Evolutionary conservation across 2,797 vertebrate genomes (phyloP).

Genomic region (Melanotaenia nigrans): DNA sequence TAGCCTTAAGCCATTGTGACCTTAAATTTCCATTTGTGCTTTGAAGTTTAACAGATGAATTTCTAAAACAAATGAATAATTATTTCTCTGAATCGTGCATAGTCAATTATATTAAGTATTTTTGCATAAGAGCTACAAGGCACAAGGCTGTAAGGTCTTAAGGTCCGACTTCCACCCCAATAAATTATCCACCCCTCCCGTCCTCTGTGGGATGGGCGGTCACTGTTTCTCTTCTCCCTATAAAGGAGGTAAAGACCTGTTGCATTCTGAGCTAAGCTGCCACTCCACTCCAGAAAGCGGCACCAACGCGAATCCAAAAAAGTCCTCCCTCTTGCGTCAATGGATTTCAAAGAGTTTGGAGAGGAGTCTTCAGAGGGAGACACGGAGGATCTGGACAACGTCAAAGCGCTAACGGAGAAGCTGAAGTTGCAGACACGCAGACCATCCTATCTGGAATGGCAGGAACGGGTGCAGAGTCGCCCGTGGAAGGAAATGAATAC

Average conservation of each 20-base stretch:
- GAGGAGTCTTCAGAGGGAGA: slow-evolving; percentile 78
- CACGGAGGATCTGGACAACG: slow-evolving; percentile 85
- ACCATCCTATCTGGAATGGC: slow-evolving; percentile 95
- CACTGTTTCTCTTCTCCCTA: slow-evolving; percentile 66
- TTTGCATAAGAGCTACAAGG: background rate
- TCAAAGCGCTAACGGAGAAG: slow-evolving; percentile 92
- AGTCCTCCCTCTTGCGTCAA: slow-evolving; percentile 13
- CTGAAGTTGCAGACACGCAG: slow-evolving; percentile 92
- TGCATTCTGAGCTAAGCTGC: slow-evolving; percentile 36
- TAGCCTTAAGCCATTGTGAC: background rate
- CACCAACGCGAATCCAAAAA: no score
- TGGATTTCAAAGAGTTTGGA: slow-evolving; percentile 86
- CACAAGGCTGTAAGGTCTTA: background rate
- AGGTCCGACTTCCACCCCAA: background rate
- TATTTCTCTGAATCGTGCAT: background rate
- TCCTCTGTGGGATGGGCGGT: slow-evolving; percentile 73
- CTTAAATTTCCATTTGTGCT: no score
- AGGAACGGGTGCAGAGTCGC: slow-evolving; percentile 85
- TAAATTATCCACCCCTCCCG: slow-evolving; percentile 33
- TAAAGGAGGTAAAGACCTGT: slow-evolving; percentile 72
- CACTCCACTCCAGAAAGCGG: background rate
- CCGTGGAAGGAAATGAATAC: slow-evolving; percentile 78
- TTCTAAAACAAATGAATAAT: background rate
- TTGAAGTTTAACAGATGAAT: background rate
- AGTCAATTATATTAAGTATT: background rate